Percentiles rank a stretch among this genome's conserved stretches.
Conservation (phyloP, 1,140 invertebrate species). For the Vanessa tameamea region DNA sequence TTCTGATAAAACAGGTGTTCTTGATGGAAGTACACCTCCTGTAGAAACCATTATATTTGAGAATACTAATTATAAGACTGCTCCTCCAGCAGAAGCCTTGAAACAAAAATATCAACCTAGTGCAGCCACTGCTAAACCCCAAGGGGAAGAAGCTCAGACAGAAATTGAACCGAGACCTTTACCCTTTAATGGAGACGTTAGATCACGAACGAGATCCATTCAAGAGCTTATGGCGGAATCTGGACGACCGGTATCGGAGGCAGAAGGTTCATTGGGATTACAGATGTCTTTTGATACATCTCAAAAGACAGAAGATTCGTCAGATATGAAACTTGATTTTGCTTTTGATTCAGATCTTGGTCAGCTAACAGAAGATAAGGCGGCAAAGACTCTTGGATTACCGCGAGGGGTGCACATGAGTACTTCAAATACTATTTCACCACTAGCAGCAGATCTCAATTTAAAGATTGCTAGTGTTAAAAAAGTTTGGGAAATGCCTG, state of each 20-base stretch:
- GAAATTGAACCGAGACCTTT: slow-evolving; percentile 70
- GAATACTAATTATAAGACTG: slow-evolving; percentile 92
- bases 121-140: slow-evolving; percentile 65
- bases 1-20: slow-evolving; percentile 78
- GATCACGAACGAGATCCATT: slow-evolving; percentile 67
- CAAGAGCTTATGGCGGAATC: slow-evolving; percentile 74
- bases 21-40: slow-evolving; percentile 88
- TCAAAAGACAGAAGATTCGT: slow-evolving; percentile 87
- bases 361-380: slow-evolving; percentile 89
- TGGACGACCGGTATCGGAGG: slow-evolving; percentile 59
- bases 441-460: slow-evolving; percentile 89
- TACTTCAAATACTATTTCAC: slow-evolving; percentile 76
- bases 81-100: slow-evolving; percentile 81
- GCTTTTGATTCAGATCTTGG: slow-evolving; percentile 90
- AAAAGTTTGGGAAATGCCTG: slow-evolving; percentile 91
- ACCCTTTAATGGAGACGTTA: slow-evolving; percentile 71
- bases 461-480: slow-evolving; percentile 97
- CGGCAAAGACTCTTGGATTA: slow-evolving; percentile 82
- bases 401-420: slow-evolving; percentile 84
- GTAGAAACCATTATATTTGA: slow-evolving; percentile 95
- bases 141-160: slow-evolving; percentile 61
- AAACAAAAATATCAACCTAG: slow-evolving; percentile 83
- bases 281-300: slow-evolving; percentile 74
- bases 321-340: slow-evolving; percentile 95
- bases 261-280: slow-evolving; percentile 60